These are phyloP conservation scores for Pyrocoelia pectoralis DNA, from an alignment of 2,888 invertebrate genomes.

Conservation along the genomic window DNA sequence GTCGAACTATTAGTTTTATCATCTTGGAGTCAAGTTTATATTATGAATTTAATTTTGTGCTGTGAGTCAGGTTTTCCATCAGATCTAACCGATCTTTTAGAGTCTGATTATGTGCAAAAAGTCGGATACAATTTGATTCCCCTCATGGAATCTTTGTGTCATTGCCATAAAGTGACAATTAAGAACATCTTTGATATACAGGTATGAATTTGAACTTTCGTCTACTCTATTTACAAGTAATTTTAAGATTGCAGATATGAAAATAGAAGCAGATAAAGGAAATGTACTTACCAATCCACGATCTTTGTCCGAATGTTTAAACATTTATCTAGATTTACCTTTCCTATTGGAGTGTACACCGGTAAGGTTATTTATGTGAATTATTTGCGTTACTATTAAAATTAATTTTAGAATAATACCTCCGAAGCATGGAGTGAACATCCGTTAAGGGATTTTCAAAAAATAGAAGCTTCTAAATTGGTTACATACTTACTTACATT, in stretches of 20 bases:
- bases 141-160: slow-evolving; percentile 30
- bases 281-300: neutral
- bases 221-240: neutral
- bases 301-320: slow-evolving; percentile 31
- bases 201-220: slow-evolving; percentile 23
- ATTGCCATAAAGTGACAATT: slow-evolving; percentile 34
- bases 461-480: slow-evolving; percentile 34
- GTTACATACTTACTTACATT: slow-evolving; percentile 39
- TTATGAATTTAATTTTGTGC: slow-evolving; percentile 37
- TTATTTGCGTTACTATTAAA: too few relatives aligned
- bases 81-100: slow-evolving; percentile 35
- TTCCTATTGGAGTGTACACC: slow-evolving; percentile 19
- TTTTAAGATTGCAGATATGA: slow-evolving; percentile 29
- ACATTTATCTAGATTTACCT: slow-evolving; percentile 38
- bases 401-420: slow-evolving; percentile 10
- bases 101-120: slow-evolving; percentile 32
- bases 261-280: neutral
- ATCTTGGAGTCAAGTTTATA: slow-evolving; percentile 40
- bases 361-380: slow-evolving; percentile 7
- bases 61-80: slow-evolving; percentile 26
- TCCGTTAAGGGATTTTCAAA: slow-evolving; percentile 33
- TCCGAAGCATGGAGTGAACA: slow-evolving; percentile 27
- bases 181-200: slow-evolving; percentile 44
- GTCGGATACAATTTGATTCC: slow-evolving; percentile 37
- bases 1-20: slow-evolving; percentile 35